Evolutionary conservation across 2,113 vertebrate genomes (phyloP).

Genomic region (Lathamus discolor): DNA sequence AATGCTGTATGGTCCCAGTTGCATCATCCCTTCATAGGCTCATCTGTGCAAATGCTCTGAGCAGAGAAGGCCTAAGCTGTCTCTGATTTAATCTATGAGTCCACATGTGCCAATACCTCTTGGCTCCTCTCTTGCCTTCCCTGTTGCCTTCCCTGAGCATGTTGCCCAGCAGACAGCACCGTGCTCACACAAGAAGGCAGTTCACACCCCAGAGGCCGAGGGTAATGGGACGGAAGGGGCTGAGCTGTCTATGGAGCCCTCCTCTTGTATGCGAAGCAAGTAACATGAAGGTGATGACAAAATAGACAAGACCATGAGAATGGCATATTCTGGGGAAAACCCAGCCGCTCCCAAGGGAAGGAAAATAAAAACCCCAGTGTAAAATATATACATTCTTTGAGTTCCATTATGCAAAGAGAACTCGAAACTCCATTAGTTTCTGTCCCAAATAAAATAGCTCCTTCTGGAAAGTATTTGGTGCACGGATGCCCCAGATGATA

Average conservation of each 20-base stretch:
- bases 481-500: background rate
- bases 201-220: background rate
- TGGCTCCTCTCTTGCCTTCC: background rate
- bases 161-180: rapidly evolving
- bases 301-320: background rate
- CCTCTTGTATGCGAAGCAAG: background rate
- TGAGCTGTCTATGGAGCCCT: background rate
- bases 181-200: rapidly evolving
- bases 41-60: background rate
- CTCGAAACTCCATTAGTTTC: background rate
- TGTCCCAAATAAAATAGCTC: background rate
- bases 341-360: background rate
- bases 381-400: background rate
- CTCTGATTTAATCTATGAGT: rapidly evolving
- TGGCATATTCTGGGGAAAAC: background rate
- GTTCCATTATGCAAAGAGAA: background rate
- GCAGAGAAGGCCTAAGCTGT: background rate
- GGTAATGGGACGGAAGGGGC: background rate
- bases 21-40: background rate
- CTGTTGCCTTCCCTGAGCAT: rapidly evolving
- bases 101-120: background rate
- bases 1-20: rapidly evolving
- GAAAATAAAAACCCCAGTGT: background rate
- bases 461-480: background rate
- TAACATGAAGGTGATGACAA: background rate